Conservation (phyloP, 2,113 vertebrate species). For the Brachyistius frenatus region DNA sequence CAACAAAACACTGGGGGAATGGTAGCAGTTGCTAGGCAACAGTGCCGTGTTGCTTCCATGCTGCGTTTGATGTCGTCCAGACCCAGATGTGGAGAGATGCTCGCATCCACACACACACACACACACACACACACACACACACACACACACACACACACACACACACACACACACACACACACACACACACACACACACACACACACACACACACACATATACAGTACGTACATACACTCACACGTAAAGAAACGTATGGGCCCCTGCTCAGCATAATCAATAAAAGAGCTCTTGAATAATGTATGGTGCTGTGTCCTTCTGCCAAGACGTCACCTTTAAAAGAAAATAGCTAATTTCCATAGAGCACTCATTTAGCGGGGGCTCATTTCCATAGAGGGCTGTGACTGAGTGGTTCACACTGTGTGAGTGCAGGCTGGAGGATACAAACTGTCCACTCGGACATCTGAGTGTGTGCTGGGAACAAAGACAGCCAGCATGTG, state of each 20-base stretch:
- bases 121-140: conserved; percentile 15
- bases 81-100: conserved; percentile 74
- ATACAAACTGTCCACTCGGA: conserved; percentile 44
- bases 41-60: conserved; percentile 79
- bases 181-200: conserved; percentile 17
- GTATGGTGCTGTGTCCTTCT: conserved; percentile 45
- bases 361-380: conserved; percentile 19
- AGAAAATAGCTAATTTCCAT: conserved; percentile 34
- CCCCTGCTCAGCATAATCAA: conserved; percentile 54
- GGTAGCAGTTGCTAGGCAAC: conserved; percentile 84
- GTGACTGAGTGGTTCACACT: conserved; percentile 19
- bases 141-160: conserved; percentile 11
- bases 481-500: conserved; percentile 57
- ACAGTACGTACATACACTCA: not conserved
- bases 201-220: conserved; percentile 14
- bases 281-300: conserved; percentile 43
- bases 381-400: conserved; percentile 45
- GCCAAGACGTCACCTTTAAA: conserved; percentile 40
- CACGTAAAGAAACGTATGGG: not conserved
- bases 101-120: conserved; percentile 24
- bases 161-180: conserved; percentile 26
- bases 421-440: conserved; percentile 11
- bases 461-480: conserved; percentile 22
- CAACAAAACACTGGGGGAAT: conserved; percentile 83
- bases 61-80: conserved; percentile 77